A percentile compares a stretch with the other conserved stretches of the same genome.
phyloP scores from a whole-genome alignment of 2,113 vertebrate species.

The Aegotheles bennettii region DNA sequence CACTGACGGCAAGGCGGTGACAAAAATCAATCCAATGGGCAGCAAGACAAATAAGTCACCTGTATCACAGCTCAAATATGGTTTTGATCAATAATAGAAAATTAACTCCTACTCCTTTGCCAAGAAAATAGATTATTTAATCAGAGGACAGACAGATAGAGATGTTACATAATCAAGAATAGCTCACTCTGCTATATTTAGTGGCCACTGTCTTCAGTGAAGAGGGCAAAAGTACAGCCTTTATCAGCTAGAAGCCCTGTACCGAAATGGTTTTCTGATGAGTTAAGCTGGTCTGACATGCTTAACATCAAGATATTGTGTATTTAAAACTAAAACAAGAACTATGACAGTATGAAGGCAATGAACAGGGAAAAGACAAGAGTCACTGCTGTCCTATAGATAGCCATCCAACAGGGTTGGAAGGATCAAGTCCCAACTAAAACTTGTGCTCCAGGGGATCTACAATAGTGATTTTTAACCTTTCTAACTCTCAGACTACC shows the following conservation, averaged over 20 bases:
- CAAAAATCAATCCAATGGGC: conserved; percentile 54
- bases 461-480: background rate
- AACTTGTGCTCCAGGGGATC: background rate
- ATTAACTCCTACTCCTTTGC: conserved; percentile 31
- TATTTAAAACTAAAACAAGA: conserved; percentile 9
- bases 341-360: background rate
- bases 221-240: conserved; percentile 24
- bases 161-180: conserved; percentile 27
- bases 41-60: conserved; percentile 42
- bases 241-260: background rate
- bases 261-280: conserved; percentile 20
- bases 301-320: background rate
- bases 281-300: background rate
- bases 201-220: background rate
- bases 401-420: background rate
- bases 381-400: background rate
- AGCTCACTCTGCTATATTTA: conserved; percentile 13
- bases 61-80: conserved; percentile 42
- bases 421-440: background rate
- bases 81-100: conserved; percentile 55
- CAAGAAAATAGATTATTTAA: conserved; percentile 60
- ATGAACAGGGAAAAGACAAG: background rate
- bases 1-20: background rate
- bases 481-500: background rate
- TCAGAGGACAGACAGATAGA: conserved; percentile 29